These are phyloP conservation scores for Capreolus pygargus DNA, from an alignment of 2,113 vertebrate genomes.

Conservation along the genomic window DNA sequence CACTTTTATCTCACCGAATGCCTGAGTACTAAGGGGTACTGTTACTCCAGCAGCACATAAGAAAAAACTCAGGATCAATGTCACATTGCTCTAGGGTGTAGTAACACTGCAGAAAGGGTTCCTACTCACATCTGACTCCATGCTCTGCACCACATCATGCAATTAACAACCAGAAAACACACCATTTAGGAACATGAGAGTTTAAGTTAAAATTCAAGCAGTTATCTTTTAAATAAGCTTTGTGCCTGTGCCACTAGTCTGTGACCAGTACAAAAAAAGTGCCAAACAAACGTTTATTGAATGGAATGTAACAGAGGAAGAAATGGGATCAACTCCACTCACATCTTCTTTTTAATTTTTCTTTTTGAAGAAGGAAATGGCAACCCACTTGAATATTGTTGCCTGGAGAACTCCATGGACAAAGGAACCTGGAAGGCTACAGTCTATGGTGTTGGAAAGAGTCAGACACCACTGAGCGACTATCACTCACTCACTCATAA, in stretches of 20 bases:
- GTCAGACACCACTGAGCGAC: neutral
- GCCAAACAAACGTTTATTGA: slow-evolving; percentile 56
- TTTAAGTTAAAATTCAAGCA: slow-evolving; percentile 16
- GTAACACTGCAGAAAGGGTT: neutral
- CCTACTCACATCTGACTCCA: neutral
- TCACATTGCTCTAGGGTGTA: neutral
- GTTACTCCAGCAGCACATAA: neutral
- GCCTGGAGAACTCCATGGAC: neutral
- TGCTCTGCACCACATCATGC: neutral
- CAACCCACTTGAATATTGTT: neutral
- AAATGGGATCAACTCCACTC: slow-evolving; percentile 29
- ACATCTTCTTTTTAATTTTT: slow-evolving; percentile 5
- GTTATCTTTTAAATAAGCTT: slow-evolving; percentile 41
- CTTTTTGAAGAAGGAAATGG: neutral
- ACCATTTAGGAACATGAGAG: slow-evolving; percentile 14
- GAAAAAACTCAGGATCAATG: neutral
- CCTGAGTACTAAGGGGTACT: neutral
- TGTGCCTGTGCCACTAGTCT: slow-evolving; percentile 36
- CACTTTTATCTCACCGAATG: slow-evolving; percentile 9
- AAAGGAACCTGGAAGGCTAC: neutral
- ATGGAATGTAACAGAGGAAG: slow-evolving; percentile 33
- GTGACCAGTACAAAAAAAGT: neutral
- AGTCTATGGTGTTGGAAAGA: neutral
- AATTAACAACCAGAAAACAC: slow-evolving; percentile 33
- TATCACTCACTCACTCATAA: neutral